Evolutionary conservation across 2,888 invertebrate genomes (phyloP), one percentile per base, ranked within the genome.

Genomic region (Polydrusus cervinus): DNA sequence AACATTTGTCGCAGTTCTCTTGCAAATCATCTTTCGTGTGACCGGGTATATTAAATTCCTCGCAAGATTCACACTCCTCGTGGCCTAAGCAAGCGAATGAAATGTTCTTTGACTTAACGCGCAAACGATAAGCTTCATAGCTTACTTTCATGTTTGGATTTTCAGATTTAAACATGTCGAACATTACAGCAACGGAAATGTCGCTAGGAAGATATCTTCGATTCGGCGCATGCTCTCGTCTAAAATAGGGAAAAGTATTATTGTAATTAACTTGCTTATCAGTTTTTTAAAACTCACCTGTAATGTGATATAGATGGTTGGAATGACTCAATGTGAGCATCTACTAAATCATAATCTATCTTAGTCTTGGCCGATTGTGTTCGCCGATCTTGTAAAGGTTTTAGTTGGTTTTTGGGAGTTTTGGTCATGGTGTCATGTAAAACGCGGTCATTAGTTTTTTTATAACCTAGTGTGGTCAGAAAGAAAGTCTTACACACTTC

Each of bases 201-300:
- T 75, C 75, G 49, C 68, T 64, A 20, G 80, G 79, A 30, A 79
- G 71, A 67, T 80, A 78, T 45, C 64, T 47, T 40, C 70, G 43
- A 61, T 80, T 77, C 6, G 78, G 78, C 30, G 78, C 78, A 71
- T 80, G 79, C 55, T 71, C 74, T 65, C 79, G 51, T 45, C 79
- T 64, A 60, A 16, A 49, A 49, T 16, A 18, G 18, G 8, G 18
- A 49, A 40, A 40, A 40, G 13, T 40, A 40, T 40, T 40, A 40
- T 8, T 8, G 8, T 40, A 40, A 40, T 40, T 40, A 40, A 40
- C 2, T 40, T 40, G 13, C 40, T 11, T 40, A 2, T 2, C 40
- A 40, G 3, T 40, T 40, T 14, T 47, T 47, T 47, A 11, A 47
- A 47, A 14, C 14, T 47, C n/a, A 47, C 45, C 45, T 47, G 13